Base-by-base conservation (phyloP, 2,797 vertebrate genomes). In the Erpetoichthys calabaricus region DNA sequence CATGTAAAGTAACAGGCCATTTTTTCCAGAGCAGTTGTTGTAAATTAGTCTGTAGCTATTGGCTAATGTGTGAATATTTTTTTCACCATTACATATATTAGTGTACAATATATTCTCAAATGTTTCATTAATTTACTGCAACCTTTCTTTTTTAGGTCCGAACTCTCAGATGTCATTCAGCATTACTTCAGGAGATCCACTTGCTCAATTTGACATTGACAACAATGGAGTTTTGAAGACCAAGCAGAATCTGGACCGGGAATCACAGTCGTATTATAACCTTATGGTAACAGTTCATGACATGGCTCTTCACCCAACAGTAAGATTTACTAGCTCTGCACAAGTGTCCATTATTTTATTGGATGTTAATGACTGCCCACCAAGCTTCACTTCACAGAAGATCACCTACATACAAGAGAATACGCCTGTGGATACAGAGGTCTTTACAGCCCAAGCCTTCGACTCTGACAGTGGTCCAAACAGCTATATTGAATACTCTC, bases 391-490 rank as follows among this genome's bases (percentile, higher is more conserved):
- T 46, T 98, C 94, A 1, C 91, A 91, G 0, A 87, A 78, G 70
- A 69, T 88, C 79, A 89, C 93, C 0, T 98, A 94, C 49, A 63
- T 98, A 45, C 93, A 92, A 0, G 96, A 99, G 73, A 98, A 92
- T 70, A 95, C 93, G 0, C 89, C 95, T 0, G 84, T 91, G 53
- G 92, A 94, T 59, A 97, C 94, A 0, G 69, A 92, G 1, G 88
- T 98, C 54, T 97, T 96, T 69, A 86, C 73, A 0, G 92, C 87
- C 0, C 78, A 87, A 57, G 95, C 96, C 0, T 70, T 68, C 0
- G 96, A 99, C 8, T 82, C 91, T 0, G 96, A 99, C 75, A 98
- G 94, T 0, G 96, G 96, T 4, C 95, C 94, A 1, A 99, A 98
- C 75, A 97, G 93, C 73, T 98, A 99, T n/a, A 87, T 98, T 1